Evolutionary conservation across 2,113 vertebrate species (phyloP).

Genomic region (Albula glossodonta): DNA sequence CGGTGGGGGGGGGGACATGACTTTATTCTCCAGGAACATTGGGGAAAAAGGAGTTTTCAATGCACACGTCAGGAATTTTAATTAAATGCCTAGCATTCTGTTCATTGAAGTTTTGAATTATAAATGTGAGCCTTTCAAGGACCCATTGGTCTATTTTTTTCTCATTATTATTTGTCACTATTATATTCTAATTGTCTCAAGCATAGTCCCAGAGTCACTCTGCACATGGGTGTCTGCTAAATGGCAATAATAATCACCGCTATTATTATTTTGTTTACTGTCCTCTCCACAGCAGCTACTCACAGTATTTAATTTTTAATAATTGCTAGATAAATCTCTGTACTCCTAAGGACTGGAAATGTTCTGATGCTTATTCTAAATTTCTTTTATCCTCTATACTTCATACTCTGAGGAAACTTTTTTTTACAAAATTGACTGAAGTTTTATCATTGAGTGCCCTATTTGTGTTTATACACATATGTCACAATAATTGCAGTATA

Average conservation of each 20-base stretch:
- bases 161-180: constrained; percentile 4
- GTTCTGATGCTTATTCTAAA: no score
- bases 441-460: no score
- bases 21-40: constrained; percentile 19
- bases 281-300: neutral
- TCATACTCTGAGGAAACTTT: no score
- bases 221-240: neutral
- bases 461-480: no score
- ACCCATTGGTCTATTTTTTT: neutral
- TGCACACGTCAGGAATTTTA: constrained; percentile 5
- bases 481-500: no score
- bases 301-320: constrained; percentile 7
- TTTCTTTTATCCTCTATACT: no score
- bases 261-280: neutral
- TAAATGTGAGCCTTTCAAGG: neutral
- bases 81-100: constrained; percentile 11
- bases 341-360: neutral
- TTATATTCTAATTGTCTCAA: neutral
- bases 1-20: constrained; percentile 6
- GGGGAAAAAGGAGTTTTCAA: constrained; percentile 15
- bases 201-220: neutral
- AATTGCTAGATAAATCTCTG: neutral
- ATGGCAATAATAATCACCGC: neutral
- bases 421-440: no score
- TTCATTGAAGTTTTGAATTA: constrained; percentile 6